These are phyloP conservation scores for Actenoides lindsayi DNA, from an alignment of 2,113 vertebrate species.

Conservation along the genomic window DNA sequence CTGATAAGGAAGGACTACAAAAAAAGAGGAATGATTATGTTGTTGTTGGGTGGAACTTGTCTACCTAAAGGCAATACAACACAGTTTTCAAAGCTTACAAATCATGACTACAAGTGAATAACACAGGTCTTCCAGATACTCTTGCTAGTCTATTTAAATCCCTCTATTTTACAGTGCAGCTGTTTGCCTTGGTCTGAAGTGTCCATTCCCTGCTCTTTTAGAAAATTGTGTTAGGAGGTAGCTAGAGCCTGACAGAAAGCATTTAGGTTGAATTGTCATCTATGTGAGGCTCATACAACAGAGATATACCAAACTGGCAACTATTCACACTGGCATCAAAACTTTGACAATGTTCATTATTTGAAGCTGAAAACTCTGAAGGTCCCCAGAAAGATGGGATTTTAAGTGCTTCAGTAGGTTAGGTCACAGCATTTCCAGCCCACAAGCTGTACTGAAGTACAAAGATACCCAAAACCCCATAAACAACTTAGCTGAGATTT, in stretches of 20 bases:
- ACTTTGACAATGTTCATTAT: not conserved
- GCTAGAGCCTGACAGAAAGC: not conserved
- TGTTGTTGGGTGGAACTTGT: not conserved
- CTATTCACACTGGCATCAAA: not conserved
- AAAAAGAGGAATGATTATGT: not conserved
- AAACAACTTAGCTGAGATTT: not conserved
- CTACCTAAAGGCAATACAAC: not conserved
- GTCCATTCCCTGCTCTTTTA: not conserved
- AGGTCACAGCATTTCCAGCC: not conserved
- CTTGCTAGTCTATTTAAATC: not conserved
- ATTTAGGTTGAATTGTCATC: not conserved
- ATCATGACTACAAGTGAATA: not conserved
- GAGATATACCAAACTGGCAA: not conserved
- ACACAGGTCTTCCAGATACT: not conserved
- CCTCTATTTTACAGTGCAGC: not conserved
- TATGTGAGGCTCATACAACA: not conserved
- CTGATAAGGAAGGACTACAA: not conserved
- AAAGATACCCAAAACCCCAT: not conserved
- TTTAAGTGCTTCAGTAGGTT: not conserved
- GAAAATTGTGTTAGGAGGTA: not conserved
- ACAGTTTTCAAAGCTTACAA: not conserved
- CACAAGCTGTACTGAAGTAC: not conserved
- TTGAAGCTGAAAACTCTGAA: not conserved
- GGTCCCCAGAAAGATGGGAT: not conserved
- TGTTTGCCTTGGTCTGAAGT: not conserved